Evolutionary conservation across 2,888 invertebrate genomes (phyloP), one percentile per base, ranked within the genome.

Genomic region (Metellina segmentata): DNA sequence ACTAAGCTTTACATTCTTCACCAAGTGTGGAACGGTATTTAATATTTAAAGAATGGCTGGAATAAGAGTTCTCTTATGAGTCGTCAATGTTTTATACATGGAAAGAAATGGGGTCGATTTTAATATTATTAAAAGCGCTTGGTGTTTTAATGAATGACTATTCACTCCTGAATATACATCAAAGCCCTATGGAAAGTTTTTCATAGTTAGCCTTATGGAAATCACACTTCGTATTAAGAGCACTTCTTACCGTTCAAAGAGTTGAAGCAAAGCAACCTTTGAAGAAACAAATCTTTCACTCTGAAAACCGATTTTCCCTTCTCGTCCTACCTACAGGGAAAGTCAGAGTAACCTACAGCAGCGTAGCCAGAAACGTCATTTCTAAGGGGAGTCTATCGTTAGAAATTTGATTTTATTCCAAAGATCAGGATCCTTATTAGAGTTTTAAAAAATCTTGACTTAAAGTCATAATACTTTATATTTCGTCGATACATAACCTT

Each of bases 171-270:
- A 75, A 75, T 48, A 9, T 78, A 52, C 78, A 7, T 6, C 19
- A 78, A 34, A 77, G 51, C 8, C 7, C n/a, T 78, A 78, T 78
- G 61, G 61, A 61, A 61, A 61, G 16, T 52, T 52, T 34, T n/a
- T 52, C 78, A 78, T 49, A 48, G 49, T 48, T 77, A 51, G n/a
- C 48, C 51, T 78, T 78, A 49, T 61, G 11, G 7, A 61, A 16
- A 61, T 61, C 61, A 78, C 75, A 4, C 49, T 19, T 51, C 61
- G 13, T 52, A 20, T 75, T 85, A 85, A 85, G 85, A 85, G 85
- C 85, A 85, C 85, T 85, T 85, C 71, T 53, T 74, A 61, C 20
- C 85, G 74, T 85, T 75, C 85, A 85, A 85, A 85, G n/a, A 85
- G 16, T 85, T 85, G 34, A 11, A 52, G 16, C 34, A 34, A 75